Evolutionary conservation across 2,888 invertebrate species (phyloP), one percentile per base, ranked within the genome.

Genomic region (Lycophotia porphyrea): DNA sequence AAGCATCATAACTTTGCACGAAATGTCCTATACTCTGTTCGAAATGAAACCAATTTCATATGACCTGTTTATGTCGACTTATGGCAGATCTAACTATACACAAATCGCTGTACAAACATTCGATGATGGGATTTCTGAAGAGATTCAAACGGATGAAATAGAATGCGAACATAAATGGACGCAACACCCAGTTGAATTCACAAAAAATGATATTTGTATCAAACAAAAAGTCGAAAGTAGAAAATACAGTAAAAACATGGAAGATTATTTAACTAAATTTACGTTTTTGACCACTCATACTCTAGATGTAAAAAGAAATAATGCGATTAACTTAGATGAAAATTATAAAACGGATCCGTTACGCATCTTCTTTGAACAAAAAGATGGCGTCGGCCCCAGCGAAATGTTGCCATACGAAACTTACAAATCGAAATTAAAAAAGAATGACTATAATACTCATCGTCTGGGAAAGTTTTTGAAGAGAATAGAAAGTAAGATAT

Each of bases 21-120:
- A 95, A 92, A 95, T 96, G 92, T 91, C 94, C 0, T 96, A 94
- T 77, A 90, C 89, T 1, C 87, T 96, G 3, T 96, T 94, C 61
- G 96, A 96, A 93, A 95, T 96, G 94, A 93, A 95, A 87, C 96
- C 96, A 0, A 95, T 96, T 82, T 94, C 96, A 0, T 96, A 96
- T 78, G 96, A 96, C 71, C 87, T 95, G 68, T 96, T 93, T 39
- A 96, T 96, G 95, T 92, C 93, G 85, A 95, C 94, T 80, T 96
- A 94, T 79, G 96, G 96, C 0, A 88, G 94, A 69, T 90, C 91
- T 0, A 96, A 96, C 87, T 94, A 94, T 58, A 93, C 90, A 0
- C 96, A 96, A 91, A 91, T 90, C 21, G 93, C 94, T 5, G 90
- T 92, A 0, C 96, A 96, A 83, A 96, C 96, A 0, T 95, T 93